Percentiles rank a stretch among this genome's conserved stretches.
phyloP scores from a whole-genome alignment of 2,113 vertebrate genomes.

The Ictidomys tridecemlineatus region DNA sequence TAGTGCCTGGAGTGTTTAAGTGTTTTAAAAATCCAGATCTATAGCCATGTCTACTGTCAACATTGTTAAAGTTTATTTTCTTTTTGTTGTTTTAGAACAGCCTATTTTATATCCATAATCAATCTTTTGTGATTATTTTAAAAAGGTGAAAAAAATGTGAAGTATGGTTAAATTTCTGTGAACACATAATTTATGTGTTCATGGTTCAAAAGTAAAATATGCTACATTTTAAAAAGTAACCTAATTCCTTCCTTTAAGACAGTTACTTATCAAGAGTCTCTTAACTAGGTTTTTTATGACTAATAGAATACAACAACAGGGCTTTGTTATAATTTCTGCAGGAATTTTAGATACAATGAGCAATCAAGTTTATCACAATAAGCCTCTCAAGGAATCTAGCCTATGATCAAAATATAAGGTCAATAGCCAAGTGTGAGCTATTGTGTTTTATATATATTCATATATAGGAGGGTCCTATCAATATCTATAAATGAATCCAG shows the following conservation, averaged over 20 bases:
- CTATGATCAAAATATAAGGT: neutral
- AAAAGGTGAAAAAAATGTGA: neutral
- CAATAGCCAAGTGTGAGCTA: neutral
- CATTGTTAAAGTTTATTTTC: neutral
- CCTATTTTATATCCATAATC: neutral
- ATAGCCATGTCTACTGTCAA: neutral
- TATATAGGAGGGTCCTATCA: neutral
- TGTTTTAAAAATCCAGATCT: neutral
- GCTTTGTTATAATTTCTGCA: constrained; percentile 39
- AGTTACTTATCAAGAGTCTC: neutral
- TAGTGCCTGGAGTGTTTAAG: neutral
- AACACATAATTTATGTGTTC: neutral
- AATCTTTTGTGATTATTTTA: neutral
- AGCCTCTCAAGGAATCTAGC: neutral
- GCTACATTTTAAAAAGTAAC: neutral
- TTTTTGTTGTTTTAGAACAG: neutral
- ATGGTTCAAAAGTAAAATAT: constrained; percentile 48
- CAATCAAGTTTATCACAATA: constrained; percentile 7
- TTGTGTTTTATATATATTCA: neutral
- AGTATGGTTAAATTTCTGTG: constrained; percentile 18
- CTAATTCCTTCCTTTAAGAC: neutral
- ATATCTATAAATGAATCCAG: neutral
- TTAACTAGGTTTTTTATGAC: constrained; percentile 11
- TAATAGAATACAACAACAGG: neutral
- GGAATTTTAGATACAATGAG: neutral